A percentile compares a stretch with the other conserved stretches of the same genome.
These are phyloP conservation scores for Hystrix cristata DNA, from an alignment of 2,113 vertebrate species.

Conservation along the genomic window DNA sequence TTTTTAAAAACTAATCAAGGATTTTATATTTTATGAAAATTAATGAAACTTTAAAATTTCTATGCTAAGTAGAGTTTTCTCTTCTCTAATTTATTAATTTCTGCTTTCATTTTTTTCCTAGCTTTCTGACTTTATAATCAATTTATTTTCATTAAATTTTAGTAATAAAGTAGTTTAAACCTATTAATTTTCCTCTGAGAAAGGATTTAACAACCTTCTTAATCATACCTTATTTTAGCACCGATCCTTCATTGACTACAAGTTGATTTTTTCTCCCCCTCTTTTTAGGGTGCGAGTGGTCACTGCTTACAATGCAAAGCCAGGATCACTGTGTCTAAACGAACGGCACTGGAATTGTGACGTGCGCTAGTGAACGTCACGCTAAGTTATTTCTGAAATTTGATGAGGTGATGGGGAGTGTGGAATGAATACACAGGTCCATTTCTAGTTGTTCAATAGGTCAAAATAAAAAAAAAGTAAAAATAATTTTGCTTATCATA, in stretches of 20 bases:
- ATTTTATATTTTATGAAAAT: constrained; percentile 25
- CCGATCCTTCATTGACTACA: neutral
- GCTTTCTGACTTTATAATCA: neutral
- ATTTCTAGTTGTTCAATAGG: neutral
- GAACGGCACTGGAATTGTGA: neutral
- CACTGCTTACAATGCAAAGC: neutral
- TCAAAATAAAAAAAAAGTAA: neutral
- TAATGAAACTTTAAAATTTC: neutral
- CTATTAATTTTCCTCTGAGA: neutral
- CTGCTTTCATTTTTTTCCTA: neutral
- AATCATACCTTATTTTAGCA: neutral
- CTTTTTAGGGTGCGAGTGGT: neutral
- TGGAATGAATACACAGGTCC: neutral
- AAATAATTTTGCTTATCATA: neutral
- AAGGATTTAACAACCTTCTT: constrained; percentile 1
- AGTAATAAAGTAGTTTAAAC: neutral
- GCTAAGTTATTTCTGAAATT: neutral
- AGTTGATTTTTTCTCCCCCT: neutral
- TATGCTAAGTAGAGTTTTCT: neutral
- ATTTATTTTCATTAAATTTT: constrained; percentile 9
- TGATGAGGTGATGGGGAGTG: neutral
- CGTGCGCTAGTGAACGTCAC: neutral
- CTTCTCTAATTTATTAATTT: neutral
- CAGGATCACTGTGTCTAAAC: neutral
- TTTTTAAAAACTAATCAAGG: neutral